Base-by-base conservation (phyloP, 2,888 invertebrate species). In the Stomorhina lunata region DNA sequence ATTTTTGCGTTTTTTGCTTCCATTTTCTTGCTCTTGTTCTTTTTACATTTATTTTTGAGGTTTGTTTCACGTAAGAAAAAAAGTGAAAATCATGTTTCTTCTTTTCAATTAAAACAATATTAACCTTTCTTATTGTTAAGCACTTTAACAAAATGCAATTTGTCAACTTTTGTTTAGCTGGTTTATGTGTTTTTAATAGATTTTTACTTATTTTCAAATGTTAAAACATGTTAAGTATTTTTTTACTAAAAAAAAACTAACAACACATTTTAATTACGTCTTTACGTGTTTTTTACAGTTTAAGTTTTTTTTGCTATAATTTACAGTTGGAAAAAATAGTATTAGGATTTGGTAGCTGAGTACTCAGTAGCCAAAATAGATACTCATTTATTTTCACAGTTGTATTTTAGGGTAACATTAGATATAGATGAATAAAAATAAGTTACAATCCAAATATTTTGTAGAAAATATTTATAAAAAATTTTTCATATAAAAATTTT, bases 31-130 rank as follows among this genome's bases (percentile, higher is more conserved):
- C 15, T 55, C 43, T 66, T 34, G 22, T 57, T 59, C 55, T 57
- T 57, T n/a, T n/a, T n/a, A n/a, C n/a, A 17, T 22, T 57, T 29
- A 37, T 34, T 15, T 50, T 27, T 10, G 27, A 9, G n/a, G 22
- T 34, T 32, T n/a, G 48, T 37, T 80, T 80, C 37, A 76, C 76
- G 77, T 73, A 68, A 81, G 61, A 63, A 78, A 48, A 69, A 81
- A 81, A 68, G 68, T 78, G 78, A 81, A 69, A 75, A 71, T 69
- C 81, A 78, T 75, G 68, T 40, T 73, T 37, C 0, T 12, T 43
- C 25, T 65, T 27, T 7, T 2, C n/a, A 2, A n/a, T 10, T 55
- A 7, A 4, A 50, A 29, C 9, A 37, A n/a, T 37, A 22, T 27
- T 65, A 22, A 65, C 65, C 53, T 72, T 72, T 59, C 15, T 17